Conservation (phyloP, 1,140 invertebrate genomes). For the Leguminivora glycinivorella region DNA sequence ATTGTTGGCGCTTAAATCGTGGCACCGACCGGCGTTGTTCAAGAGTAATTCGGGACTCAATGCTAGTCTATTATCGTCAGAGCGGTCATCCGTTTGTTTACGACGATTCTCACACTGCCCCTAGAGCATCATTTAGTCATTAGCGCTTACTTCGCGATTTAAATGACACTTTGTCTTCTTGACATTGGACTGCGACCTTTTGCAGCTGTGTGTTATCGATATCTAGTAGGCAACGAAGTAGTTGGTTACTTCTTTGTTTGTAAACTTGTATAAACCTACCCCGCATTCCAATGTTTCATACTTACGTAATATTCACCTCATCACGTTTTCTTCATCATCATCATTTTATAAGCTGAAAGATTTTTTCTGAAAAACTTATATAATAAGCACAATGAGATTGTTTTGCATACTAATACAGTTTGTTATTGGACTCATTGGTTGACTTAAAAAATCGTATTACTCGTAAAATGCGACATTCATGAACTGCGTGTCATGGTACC, state of each 20-base stretch:
- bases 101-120: slow-evolving; percentile 32
- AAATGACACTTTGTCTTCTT: slow-evolving; percentile 9
- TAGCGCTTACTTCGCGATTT: slow-evolving; percentile 1
- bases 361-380: too few species aligned
- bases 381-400: too few species aligned
- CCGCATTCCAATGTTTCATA: not conserved
- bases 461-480: not conserved
- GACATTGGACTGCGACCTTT: slow-evolving; percentile 8
- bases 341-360: too few species aligned
- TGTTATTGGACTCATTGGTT: too few species aligned
- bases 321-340: too few species aligned
- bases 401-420: too few species aligned
- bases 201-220: not conserved
- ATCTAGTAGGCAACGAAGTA: not conserved
- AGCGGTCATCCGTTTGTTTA: slow-evolving; percentile 40
- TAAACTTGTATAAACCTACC: not conserved
- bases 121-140: slow-evolving; percentile 22
- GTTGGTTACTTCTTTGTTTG: not conserved
- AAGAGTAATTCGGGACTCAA: slow-evolving; percentile 41
- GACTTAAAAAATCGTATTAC: not conserved
- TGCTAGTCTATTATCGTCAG: slow-evolving; percentile 48
- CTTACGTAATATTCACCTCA: not conserved
- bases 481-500: not conserved
- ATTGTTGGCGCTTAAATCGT: slow-evolving; percentile 10
- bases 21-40: slow-evolving; percentile 16